Evolutionary conservation across 2,797 vertebrate species (phyloP), one percentile per base, ranked within the genome.

Genomic region (Acomys russatus): DNA sequence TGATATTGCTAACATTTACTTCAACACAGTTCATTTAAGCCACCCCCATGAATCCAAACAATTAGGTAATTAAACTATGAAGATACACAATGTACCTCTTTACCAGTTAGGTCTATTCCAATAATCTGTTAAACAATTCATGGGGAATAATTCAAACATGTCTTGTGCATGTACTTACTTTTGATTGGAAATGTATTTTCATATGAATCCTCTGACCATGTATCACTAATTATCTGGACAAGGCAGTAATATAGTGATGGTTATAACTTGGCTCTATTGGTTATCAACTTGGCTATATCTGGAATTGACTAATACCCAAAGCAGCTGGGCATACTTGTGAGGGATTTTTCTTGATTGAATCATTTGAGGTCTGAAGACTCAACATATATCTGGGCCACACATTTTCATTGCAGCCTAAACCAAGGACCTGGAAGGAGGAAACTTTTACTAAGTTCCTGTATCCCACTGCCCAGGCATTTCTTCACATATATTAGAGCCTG

Each of bases 1-100:
- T 94, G 95, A 97, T 96, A 96, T 92, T 96, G 89, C 89, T 94
- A 54, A 95, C 77, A 96, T 96, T 82, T 94, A 93, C 71, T 92
- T 94, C 93, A 90, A 87, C 95, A 93, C 38, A 90, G 87, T 84
- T 96, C 91, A 96, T 94, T 96, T 94, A 71, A 94, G 68, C 90
- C 90, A 73, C 15, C 68, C 92, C 38, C 56, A 94, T 97, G 91
- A 97, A 96, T 96, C 94, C n/a, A 93, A 96, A 73, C 20, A 25
- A 73, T 63, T 92, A 11, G 54, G 49, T 92, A 76, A 95, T 94
- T 92, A 80, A 87, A 93, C 56, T 86, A 70, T 91, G 92, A 92
- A 96, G 64, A 77, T 4, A 80, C 2, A 64, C n/a, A 20, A 30
- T 33, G 18, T 80, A 7, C 63, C 73, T 87, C 90, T 94, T 90